These are phyloP conservation scores for Triplophysa rosa DNA, from an alignment of 2,113 vertebrate species.

Conservation along the genomic window DNA sequence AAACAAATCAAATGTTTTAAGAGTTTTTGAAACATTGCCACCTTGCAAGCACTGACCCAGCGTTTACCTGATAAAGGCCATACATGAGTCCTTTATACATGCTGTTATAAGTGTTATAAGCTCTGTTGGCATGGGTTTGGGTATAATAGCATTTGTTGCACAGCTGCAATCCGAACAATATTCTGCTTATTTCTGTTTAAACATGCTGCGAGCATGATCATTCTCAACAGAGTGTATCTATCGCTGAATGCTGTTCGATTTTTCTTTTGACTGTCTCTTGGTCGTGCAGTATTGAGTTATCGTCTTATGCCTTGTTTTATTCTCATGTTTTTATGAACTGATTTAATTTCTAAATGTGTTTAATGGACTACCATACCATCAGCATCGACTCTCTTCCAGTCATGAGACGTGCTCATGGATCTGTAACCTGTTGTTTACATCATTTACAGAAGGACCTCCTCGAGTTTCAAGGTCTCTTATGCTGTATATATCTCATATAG, in stretches of 20 bases:
- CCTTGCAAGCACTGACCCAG: not conserved
- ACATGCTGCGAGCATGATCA: slow-evolving; percentile 11
- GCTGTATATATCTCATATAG: slow-evolving; percentile 55
- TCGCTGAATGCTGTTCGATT: not conserved
- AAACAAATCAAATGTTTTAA: too few species aligned
- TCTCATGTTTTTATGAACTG: not conserved
- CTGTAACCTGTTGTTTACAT: slow-evolving; percentile 30
- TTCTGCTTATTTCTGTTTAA: not conserved
- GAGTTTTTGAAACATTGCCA: not conserved
- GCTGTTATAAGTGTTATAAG: not conserved
- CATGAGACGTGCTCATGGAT: not conserved
- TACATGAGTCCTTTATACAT: not conserved
- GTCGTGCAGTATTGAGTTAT: slow-evolving; percentile 16
- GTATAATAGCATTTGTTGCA: slow-evolving; percentile 9
- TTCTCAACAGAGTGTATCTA: slow-evolving; percentile 1
- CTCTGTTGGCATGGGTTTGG: not conserved
- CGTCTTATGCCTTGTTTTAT: slow-evolving; percentile 34
- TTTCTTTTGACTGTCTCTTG: slow-evolving; percentile 12
- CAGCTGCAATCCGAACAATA: not conserved
- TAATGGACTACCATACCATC: slow-evolving; percentile 6
- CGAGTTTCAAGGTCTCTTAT: slow-evolving; percentile 35
- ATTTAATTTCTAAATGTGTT: not conserved
- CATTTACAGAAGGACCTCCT: slow-evolving; percentile 5
- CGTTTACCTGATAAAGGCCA: not conserved
- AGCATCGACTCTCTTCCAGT: slow-evolving; percentile 26